Percentiles rank a stretch among this genome's conserved stretches.
phyloP scores from a whole-genome alignment of 2,888 invertebrate genomes.

The Orthosia cruda region DNA sequence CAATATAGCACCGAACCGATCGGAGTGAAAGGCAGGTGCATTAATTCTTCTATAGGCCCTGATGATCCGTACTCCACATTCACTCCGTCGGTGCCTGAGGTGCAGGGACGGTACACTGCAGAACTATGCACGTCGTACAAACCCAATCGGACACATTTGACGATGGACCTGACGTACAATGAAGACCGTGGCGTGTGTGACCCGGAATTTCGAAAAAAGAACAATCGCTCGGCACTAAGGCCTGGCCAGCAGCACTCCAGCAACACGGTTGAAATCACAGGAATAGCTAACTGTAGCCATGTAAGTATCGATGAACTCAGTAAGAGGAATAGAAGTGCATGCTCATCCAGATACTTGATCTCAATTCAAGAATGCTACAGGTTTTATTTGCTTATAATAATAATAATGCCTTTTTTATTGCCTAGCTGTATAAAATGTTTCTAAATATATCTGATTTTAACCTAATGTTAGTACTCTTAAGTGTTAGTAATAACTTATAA shows the following conservation, averaged over 20 bases:
- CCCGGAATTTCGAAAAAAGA: background rate
- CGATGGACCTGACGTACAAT: constrained; percentile 64
- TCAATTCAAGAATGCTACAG: background rate
- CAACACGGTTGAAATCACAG: constrained; percentile 51
- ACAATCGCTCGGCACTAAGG: background rate
- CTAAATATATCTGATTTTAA: too few relatives aligned
- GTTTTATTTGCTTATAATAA: background rate
- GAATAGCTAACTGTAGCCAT: constrained; percentile 73
- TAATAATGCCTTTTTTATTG: too few relatives aligned
- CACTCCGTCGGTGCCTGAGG: constrained; percentile 67
- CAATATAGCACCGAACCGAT: constrained; percentile 51
- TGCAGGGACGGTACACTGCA: constrained; percentile 77
- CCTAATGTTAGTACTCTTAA: too few relatives aligned
- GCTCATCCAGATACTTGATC: background rate
- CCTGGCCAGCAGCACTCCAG: constrained; percentile 38
- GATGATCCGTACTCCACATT: constrained; percentile 56
- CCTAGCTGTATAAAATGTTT: too few relatives aligned
- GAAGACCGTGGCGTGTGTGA: constrained; percentile 16
- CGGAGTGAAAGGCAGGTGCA: constrained; percentile 69
- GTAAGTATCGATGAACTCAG: constrained; percentile 70
- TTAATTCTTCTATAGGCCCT: constrained; percentile 49
- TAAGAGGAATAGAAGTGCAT: background rate
- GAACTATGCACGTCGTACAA: constrained; percentile 74
- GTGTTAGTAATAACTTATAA: too few relatives aligned
- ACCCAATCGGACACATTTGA: constrained; percentile 70